Conservation (phyloP, 2,888 invertebrate species). For the Alloscopus bannaensis region DNA sequence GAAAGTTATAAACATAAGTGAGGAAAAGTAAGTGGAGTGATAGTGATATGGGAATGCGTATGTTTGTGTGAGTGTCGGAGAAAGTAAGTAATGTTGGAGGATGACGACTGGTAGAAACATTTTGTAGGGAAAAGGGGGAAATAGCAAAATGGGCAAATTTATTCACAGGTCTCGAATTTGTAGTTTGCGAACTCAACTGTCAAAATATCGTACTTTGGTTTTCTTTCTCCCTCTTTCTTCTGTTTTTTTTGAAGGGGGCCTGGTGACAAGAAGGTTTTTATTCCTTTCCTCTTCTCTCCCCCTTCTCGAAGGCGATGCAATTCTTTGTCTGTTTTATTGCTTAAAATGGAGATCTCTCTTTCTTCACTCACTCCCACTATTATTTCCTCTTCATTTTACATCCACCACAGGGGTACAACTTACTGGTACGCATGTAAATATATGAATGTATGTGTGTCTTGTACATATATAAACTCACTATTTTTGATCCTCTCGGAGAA, state of each 20-base stretch:
- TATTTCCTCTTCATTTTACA: slow-evolving; percentile 11
- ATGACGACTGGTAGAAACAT: not conserved
- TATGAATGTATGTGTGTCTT: too few relatives aligned
- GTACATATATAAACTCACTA: too few relatives aligned
- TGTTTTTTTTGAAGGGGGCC: not conserved
- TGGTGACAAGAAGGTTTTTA: slow-evolving; percentile 32
- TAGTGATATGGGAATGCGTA: too few relatives aligned
- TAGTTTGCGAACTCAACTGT: slow-evolving; percentile 72
- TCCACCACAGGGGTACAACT: too few relatives aligned
- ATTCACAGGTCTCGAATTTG: slow-evolving; percentile 73
- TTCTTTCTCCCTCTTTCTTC: not conserved
- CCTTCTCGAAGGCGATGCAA: slow-evolving; percentile 52
- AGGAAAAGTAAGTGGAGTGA: slow-evolving; percentile 50
- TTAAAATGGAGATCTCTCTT: slow-evolving; percentile 71
- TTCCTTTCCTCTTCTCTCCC: not conserved
- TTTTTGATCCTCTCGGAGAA: not conserved
- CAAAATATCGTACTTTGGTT: too few relatives aligned
- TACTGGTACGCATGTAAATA: too few relatives aligned
- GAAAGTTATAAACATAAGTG: slow-evolving; percentile 40
- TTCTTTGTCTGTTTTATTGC: slow-evolving; percentile 72
- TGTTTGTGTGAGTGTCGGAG: slow-evolving; percentile 13
- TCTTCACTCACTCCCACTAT: slow-evolving; percentile 48
- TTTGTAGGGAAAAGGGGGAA: slow-evolving; percentile 62
- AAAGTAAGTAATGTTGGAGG: slow-evolving; percentile 22
- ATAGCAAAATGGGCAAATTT: slow-evolving; percentile 71